Base-by-base conservation (phyloP, 2,797 vertebrate genomes). In the Urophycis tenuis region DNA sequence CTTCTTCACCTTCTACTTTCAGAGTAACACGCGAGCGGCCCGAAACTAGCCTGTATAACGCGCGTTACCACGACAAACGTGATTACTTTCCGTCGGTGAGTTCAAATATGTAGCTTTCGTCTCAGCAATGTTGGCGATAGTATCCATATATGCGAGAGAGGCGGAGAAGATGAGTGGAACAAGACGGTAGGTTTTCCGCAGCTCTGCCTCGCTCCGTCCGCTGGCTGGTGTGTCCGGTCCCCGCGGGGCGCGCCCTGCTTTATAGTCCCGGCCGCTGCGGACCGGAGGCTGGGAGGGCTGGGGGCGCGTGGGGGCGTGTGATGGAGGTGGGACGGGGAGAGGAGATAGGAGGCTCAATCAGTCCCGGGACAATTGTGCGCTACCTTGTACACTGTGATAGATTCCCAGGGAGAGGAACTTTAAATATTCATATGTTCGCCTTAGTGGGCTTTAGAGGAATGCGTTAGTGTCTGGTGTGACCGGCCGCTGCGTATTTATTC, bases 181-280 rank as follows among this genome's bases (percentile, higher is more conserved):
- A 2, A n/a, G n/a, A 3, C 60, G 3, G 3, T 77, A 75, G 75
- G 67, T 73, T 11, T n/a, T 53, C 31, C 19, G 67, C 39, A 49
- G 71, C 36, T 17, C 25, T 70, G 84, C 80, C 30, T 82, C 79
- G 78, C 84, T 79, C 85, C 82, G 35, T 83, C 75, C 53, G 45
- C 72, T 73, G 75, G 64, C 76, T 32, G 36, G 32, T 74, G 64
- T 69, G 60, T 74, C 75, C 81, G 81, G 85, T 81, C 82, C 78
- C 75, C 60, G 73, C 74, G 83, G 71, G 79, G 76, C 71, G 73
- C 88, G 78, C 76, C 83, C 84, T 81, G 82, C 75, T 93, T 93
- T 93, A 94, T 94, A 93, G 85, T 14, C 80, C 82, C 87, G 88
- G 91, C 91, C 91, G 91, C 87, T 86, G 82, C 73, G 75, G 70